Base-by-base conservation (phyloP, 2,888 invertebrate genomes). In the Paralinhomoeus sp. region DNA sequence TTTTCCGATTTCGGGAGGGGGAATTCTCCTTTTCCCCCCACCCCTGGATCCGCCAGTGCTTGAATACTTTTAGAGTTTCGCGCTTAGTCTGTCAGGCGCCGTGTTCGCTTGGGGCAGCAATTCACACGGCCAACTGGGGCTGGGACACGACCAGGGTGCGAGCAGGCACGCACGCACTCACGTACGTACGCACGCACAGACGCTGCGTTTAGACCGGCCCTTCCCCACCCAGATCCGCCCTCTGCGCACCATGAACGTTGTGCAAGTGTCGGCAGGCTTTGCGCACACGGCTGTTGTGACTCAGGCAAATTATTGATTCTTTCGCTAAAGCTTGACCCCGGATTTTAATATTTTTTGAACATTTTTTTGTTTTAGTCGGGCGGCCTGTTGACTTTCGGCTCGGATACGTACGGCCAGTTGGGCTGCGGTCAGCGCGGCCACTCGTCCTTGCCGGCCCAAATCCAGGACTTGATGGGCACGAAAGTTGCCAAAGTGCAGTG, bases 231-330 rank as follows among this genome's bases (percentile, higher is more conserved):
- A 59, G 24, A 53, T 64, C 40, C 59, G 62, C 39, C 57, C 60
- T n/a, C 50, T 68, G 46, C 52, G 62, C 33, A 53, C 54, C 58
- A 74, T 81, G 54, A 75, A 73, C 54, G 73, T 78, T 9, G 75
- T 76, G 50, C 80, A 78, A 57, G 77, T 87, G 48, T 67, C 78
- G 0, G 85, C 85, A 57, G 91, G 93, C 1, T 83, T 84, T 61
- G 81, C 85, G 57, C 91, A 87, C 66, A 81, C 87, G 0, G 80
- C 78, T 7, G 85, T 83, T 59, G 69, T 93, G n/a, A 91, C 91
- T 1, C 66, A 48, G 35, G 36, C 35, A 3, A 17, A 23, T 31
- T 21, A 18, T 15, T n/a, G 5, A 18, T 2, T 7, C 7, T 22
- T n/a, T n/a, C n/a, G n/a, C 31, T 12, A 31, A 31, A 31, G 15